phyloP scores from a whole-genome alignment of 2,113 vertebrate genomes.

The Morone saxatilis region DNA sequence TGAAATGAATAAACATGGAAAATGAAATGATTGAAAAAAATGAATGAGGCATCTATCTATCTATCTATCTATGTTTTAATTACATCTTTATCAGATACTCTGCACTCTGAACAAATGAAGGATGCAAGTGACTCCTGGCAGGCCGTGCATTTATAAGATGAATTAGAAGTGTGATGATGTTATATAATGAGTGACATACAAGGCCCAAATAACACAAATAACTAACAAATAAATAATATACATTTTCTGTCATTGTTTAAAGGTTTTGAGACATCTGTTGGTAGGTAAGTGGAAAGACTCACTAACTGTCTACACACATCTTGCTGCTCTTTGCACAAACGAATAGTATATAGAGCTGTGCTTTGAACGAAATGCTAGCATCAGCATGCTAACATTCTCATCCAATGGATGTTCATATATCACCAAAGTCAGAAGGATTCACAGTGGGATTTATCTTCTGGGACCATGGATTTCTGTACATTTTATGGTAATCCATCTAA shows the following conservation, averaged over 20 bases:
- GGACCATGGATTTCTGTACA: not conserved
- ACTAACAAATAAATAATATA: too few relatives aligned
- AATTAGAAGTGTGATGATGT: not conserved
- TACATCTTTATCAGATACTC: too few relatives aligned
- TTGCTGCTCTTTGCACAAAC: not conserved
- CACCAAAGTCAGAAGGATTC: not conserved
- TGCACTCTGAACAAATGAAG: not conserved
- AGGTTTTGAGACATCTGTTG: not conserved
- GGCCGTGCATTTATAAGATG: not conserved
- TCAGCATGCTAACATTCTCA: too few relatives aligned
- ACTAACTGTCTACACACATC: too few relatives aligned
- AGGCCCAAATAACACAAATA: not conserved
- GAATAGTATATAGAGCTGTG: too few relatives aligned
- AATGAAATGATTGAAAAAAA: slow-evolving; percentile 1
- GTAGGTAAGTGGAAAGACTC: not conserved
- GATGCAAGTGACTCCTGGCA: not conserved
- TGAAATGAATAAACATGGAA: slow-evolving; percentile 12
- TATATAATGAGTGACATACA: not conserved
- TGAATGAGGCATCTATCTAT: not conserved
- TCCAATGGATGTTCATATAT: not conserved
- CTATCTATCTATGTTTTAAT: too few relatives aligned
- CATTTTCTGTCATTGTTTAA: not conserved
- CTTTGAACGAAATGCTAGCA: too few relatives aligned
- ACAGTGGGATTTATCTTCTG: not conserved
- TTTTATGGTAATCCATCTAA: not conserved